Conservation (phyloP, 2,797 vertebrate genomes). For the Tauraco hartlaubi region DNA sequence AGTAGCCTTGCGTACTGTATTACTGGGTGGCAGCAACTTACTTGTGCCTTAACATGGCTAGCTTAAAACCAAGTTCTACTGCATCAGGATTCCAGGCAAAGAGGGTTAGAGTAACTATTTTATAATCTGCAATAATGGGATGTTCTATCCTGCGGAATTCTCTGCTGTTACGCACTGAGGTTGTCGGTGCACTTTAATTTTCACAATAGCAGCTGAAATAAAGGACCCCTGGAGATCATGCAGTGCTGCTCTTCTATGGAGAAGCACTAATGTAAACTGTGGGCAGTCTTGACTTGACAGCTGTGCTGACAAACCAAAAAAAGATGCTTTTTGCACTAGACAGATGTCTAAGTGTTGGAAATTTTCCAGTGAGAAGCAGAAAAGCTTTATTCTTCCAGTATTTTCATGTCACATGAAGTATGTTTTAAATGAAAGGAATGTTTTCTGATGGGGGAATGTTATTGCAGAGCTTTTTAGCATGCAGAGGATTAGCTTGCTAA, state of each 20-base stretch:
- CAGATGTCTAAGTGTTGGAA: conserved; percentile 61
- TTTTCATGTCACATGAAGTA: conserved; percentile 60
- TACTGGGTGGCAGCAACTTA: accelerated
- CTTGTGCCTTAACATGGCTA: neutral
- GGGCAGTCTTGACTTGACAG: conserved; percentile 62
- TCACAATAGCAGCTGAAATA: neutral
- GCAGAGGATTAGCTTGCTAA: conserved; percentile 60
- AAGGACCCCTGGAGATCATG: neutral
- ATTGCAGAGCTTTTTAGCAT: conserved; percentile 55
- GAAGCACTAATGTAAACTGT: conserved; percentile 51
- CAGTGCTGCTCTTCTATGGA: neutral
- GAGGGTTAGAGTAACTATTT: neutral
- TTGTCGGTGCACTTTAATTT: neutral
- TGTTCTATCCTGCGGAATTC: neutral
- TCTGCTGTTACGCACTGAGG: neutral
- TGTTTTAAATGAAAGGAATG: conserved; percentile 61
- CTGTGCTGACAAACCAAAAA: conserved; percentile 68
- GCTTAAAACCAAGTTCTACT: neutral
- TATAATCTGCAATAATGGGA: neutral
- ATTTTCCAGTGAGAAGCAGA: conserved; percentile 52
- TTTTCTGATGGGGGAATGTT: conserved; percentile 53
- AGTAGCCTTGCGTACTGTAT: neutral
- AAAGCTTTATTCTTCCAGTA: conserved; percentile 61
- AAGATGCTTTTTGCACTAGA: conserved; percentile 63
- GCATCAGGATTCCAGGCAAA: neutral